Percentiles rank a stretch among this genome's conserved stretches.
Evolutionary conservation across 2,113 vertebrate genomes (phyloP).

Genomic region (Pao palembangensis): DNA sequence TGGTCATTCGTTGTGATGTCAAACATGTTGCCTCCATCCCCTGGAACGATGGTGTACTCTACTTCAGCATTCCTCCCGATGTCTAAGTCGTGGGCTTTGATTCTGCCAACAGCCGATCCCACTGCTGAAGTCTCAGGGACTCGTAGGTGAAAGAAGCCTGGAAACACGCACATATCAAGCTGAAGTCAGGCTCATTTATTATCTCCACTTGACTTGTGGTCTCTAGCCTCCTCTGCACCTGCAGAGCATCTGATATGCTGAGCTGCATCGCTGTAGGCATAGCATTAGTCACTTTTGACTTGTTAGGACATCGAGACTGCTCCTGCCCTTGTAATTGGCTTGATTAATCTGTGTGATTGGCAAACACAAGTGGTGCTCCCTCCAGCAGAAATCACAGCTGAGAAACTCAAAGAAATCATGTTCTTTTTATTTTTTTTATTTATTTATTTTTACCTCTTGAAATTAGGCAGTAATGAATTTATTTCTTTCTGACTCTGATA

Average conservation of each 20-base stretch:
- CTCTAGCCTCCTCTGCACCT: slow-evolving; percentile 20
- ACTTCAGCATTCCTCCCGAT: slow-evolving; percentile 92
- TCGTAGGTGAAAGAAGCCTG: slow-evolving; percentile 95
- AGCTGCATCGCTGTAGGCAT: slow-evolving; percentile 24
- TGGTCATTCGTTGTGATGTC: slow-evolving; percentile 91
- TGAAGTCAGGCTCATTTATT: slow-evolving; percentile 10
- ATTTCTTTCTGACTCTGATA: slow-evolving; percentile 25
- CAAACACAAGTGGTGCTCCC: slow-evolving; percentile 20
- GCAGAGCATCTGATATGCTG: slow-evolving; percentile 13
- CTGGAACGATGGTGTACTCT: slow-evolving; percentile 93
- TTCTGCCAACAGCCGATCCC: slow-evolving; percentile 88
- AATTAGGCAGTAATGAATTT: slow-evolving; percentile 17
- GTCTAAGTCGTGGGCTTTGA: slow-evolving; percentile 94
- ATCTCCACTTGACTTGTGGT: slow-evolving; percentile 17
- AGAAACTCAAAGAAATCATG: not conserved
- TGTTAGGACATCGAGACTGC: slow-evolving; percentile 41
- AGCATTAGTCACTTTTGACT: slow-evolving; percentile 48
- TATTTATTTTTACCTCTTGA: not conserved
- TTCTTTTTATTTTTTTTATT: not conserved
- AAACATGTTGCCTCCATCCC: slow-evolving; percentile 92
- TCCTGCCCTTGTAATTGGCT: slow-evolving; percentile 35
- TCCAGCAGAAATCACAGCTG: not conserved
- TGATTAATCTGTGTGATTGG: slow-evolving; percentile 28
- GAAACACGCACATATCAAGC: slow-evolving; percentile 22
- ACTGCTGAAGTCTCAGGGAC: slow-evolving; percentile 89